Percentiles rank a stretch among this genome's conserved stretches.
Evolutionary conservation across 2,888 invertebrate species (phyloP).

Genomic region (Dynastes hyllus): DNA sequence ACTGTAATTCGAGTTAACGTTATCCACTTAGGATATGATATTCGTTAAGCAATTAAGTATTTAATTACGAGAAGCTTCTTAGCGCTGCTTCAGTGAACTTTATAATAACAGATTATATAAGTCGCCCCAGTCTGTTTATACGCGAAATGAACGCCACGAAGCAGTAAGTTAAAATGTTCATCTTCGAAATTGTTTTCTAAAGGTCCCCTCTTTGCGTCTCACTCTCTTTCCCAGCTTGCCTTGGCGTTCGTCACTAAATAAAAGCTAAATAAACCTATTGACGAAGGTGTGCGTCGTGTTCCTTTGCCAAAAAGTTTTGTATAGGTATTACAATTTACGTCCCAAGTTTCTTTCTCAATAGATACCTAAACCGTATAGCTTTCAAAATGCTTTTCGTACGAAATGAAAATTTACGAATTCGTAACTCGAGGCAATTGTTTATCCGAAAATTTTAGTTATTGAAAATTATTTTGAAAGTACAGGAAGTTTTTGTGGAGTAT

Average conservation of each 20-base stretch:
- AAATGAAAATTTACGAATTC: constrained; percentile 10
- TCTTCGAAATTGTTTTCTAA: constrained; percentile 7
- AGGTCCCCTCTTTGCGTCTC: neutral
- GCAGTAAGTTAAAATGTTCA: constrained; percentile 13
- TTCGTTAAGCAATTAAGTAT: constrained; percentile 33
- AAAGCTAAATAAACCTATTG: constrained; percentile 1
- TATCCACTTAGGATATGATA: constrained; percentile 8
- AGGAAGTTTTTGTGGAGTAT: no score
- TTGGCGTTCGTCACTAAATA: neutral
- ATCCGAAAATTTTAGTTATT: neutral
- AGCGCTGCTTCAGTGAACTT: constrained; percentile 10
- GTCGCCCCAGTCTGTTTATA: neutral
- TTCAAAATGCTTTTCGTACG: neutral
- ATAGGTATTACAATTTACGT: constrained; percentile 4
- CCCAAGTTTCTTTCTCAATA: neutral
- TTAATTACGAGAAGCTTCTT: constrained; percentile 25
- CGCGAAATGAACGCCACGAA: neutral
- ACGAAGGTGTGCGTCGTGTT: neutral
- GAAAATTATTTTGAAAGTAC: neutral
- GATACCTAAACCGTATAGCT: neutral
- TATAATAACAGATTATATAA: constrained; percentile 26
- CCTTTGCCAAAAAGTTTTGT: constrained; percentile 5
- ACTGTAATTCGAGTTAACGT: constrained; percentile 11
- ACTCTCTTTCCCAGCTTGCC: neutral
- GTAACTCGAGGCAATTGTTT: constrained; percentile 3